Percentiles rank a stretch among this genome's conserved stretches.
Conservation (phyloP, 2,888 invertebrate genomes). For the Ellobium chinense region DNA sequence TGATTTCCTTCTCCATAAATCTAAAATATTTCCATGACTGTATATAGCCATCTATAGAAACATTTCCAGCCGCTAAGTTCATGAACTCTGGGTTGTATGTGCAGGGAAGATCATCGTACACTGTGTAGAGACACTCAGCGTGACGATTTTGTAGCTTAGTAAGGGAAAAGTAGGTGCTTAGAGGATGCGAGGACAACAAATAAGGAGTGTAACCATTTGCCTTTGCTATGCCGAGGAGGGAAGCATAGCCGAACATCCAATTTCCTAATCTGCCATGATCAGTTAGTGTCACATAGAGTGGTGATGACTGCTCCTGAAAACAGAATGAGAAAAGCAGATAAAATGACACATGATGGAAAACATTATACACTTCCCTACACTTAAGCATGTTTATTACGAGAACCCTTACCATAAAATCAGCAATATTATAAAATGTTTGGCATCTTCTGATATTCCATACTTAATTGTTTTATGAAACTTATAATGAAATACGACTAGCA, state of each 20-base stretch:
- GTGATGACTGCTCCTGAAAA: conserved; percentile 19
- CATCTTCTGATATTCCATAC: too few species aligned
- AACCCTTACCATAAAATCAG: too few species aligned
- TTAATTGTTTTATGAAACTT: too few species aligned
- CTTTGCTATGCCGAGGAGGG: conserved; percentile 36
- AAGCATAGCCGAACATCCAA: conserved; percentile 40
- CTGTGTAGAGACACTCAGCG: conserved; percentile 26
- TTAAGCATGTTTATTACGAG: too few species aligned
- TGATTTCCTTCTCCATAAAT: conserved; percentile 30
- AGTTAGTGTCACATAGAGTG: conserved; percentile 28
- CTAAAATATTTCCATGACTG: conserved; percentile 44
- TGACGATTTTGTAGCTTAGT: not conserved
- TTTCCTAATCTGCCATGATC: conserved; percentile 38
- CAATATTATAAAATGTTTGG: too few species aligned
- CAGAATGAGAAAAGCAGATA: not conserved
- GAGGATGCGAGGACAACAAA: conserved; percentile 13
- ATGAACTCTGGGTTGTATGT: conserved; percentile 31
- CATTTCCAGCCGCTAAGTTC: conserved; percentile 34
- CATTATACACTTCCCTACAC: too few species aligned
- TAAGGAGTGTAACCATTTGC: conserved; percentile 41
- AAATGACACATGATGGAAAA: too few species aligned
- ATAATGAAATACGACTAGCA: too few species aligned
- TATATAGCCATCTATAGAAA: conserved; percentile 35
- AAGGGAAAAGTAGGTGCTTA: conserved; percentile 18
- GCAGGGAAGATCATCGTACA: conserved; percentile 33